phyloP scores from a whole-genome alignment of 1,140 invertebrate species.

The Gryon sp. region DNA sequence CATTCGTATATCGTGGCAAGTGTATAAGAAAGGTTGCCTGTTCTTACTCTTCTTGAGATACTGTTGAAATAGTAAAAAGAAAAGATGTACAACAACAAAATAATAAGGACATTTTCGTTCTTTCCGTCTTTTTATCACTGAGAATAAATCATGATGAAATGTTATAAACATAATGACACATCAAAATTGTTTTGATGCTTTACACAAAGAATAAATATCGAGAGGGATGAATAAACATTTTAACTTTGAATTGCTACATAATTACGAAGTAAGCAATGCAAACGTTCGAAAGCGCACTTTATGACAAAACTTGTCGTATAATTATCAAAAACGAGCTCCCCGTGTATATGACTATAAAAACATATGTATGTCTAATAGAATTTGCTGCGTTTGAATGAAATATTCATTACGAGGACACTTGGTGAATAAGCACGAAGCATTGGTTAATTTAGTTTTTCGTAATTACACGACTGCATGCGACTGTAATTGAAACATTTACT shows the following conservation, averaged over 20 bases:
- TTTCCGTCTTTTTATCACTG: no score
- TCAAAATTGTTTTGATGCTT: no score
- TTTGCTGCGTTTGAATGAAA: background rate
- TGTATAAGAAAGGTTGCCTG: conserved; percentile 15
- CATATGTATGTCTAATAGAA: conserved; percentile 1
- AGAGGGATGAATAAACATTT: background rate
- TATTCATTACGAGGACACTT: background rate
- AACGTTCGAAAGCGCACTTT: background rate
- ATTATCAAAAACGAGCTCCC: background rate
- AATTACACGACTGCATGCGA: background rate
- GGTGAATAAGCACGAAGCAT: background rate
- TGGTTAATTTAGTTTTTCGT: background rate
- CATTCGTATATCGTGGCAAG: conserved; percentile 67
- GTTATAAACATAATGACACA: no score
- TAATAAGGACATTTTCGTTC: conserved; percentile 5
- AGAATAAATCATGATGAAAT: conserved; percentile 23
- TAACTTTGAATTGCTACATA: conserved; percentile 2
- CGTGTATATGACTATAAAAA: background rate
- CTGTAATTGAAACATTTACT: background rate
- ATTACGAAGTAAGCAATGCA: background rate
- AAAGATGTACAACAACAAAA: conserved; percentile 36
- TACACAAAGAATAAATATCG: no score
- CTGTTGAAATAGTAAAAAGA: conserved; percentile 24
- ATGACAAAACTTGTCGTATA: conserved; percentile 1
- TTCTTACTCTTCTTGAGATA: conserved; percentile 30